These are phyloP conservation scores for Therioaphis trifolii DNA, from an alignment of 2,888 invertebrate species.

Conservation along the genomic window DNA sequence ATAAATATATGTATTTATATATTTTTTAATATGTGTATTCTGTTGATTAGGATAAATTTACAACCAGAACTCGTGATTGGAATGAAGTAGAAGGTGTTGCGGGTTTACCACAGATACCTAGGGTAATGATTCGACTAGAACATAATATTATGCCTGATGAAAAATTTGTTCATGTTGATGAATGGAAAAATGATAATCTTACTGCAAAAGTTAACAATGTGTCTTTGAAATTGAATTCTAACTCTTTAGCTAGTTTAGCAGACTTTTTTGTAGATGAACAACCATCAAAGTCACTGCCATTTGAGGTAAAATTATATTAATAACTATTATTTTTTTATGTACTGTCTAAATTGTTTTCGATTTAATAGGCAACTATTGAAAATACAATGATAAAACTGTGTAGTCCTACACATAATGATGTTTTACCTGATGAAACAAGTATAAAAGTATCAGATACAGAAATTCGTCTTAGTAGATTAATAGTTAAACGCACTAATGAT, in stretches of 20 bases:
- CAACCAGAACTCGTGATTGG: constrained; percentile 75
- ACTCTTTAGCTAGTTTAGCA: constrained; percentile 82
- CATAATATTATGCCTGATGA: constrained; percentile 70
- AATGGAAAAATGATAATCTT: constrained; percentile 66
- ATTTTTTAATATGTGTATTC: constrained; percentile 9
- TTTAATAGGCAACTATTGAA: constrained; percentile 51
- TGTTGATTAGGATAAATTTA: constrained; percentile 64
- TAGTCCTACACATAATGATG: constrained; percentile 38
- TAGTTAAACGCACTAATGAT: constrained; percentile 37
- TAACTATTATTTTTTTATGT: not conserved
- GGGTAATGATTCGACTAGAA: constrained; percentile 75
- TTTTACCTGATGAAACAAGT: constrained; percentile 24
- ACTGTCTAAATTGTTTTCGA: not conserved
- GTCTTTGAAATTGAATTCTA: constrained; percentile 79
- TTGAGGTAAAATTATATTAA: constrained; percentile 74
- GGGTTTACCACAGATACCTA: constrained; percentile 68
- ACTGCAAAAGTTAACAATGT: constrained; percentile 71
- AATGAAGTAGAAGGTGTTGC: constrained; percentile 72
- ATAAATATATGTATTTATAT: not conserved
- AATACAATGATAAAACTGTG: constrained; percentile 39
- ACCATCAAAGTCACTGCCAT: constrained; percentile 81
- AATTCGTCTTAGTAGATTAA: constrained; percentile 40
- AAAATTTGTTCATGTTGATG: constrained; percentile 64
- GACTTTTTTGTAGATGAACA: constrained; percentile 91
- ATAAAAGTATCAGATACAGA: constrained; percentile 72